Evolutionary conservation across 2,888 invertebrate genomes (phyloP), one percentile per base, ranked within the genome.

Genomic region (Ametastegia equiseti): DNA sequence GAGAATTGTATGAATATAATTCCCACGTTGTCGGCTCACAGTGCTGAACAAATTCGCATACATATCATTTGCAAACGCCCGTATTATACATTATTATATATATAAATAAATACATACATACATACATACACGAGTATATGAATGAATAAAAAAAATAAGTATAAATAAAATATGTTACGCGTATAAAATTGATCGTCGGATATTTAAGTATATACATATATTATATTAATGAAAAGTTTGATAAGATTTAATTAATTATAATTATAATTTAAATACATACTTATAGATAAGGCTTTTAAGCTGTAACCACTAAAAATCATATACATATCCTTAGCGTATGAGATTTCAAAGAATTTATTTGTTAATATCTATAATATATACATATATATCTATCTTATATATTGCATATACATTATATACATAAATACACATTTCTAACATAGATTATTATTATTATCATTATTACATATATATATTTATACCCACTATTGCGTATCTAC

Each of bases 221-320:
- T 67, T 60, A 60, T 60, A 30, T 60, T 30, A 1, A 30, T 30
- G 15, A 30, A 39, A 65, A 67, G 30, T 71, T 71, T 47, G 13
- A 71, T 45, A 47, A 27, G 45, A 36, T 71, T 54, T 19, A n/a
- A 54, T 60, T 60, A 27, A 60, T 30, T 45, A 71, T 71, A 47
- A 45, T 6, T 67, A 23, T 3, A 27, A 27, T 60, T n/a, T 45
- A n/a, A 19, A 45, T 47, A 71, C 6, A 42, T 45, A 81, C 60
- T 78, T 63, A 80, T 39, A 45, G 30, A 67, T 81, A 54, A 87
- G 84, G 85, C 85, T 87, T 87, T 84, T 81, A 83, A 80, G 75
- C 84, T 78, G 39, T 84, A 87, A 87, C 85, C 85, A 85, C 84
- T 84, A 86, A 88, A 87, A 69, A 89, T 89, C 88, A 83, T 86